Evolutionary conservation across 2,797 vertebrate species (phyloP), one percentile per base, ranked within the genome.

Genomic region (Dallia pectoralis): DNA sequence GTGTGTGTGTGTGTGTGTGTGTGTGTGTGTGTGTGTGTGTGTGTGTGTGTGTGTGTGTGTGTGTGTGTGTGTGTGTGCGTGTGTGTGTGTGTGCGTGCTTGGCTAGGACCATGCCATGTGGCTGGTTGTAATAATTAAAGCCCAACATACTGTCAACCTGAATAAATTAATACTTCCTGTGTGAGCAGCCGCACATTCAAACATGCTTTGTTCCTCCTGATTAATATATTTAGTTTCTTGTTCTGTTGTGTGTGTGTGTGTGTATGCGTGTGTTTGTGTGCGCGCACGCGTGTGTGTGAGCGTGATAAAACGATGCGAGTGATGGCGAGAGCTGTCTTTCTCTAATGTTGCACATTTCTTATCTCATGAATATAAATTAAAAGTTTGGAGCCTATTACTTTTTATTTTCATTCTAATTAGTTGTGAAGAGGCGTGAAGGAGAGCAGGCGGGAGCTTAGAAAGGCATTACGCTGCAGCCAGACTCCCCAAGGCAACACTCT

Each of bases 61-160:
- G 44, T 30, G 51, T 61, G 62, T 53, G 71, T 29, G 40, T 51
- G 29, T 64, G 8, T 63, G 81, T n/a, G n/a, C n/a, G n/a, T 71
- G 22, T 33, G 44, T 44, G 59, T 19, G 44, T 30, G 51, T 61
- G 62, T 53, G 71, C 19, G 40, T 51, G 29, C 48, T 14, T 63
- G 81, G 88, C 84, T 89, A 86, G 87, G 86, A 89, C 80, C 82
- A 70, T 14, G 48, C 67, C 44, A 80, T 69, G 72, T 67, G 78
- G 73, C 79, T 86, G 86, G 86, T 84, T 86, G 85, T 91, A 91
- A 91, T 91, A 93, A 93, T 93, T 93, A 93, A 93, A 92, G 87
- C 86, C 79, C 81, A 83, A 85, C 83, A 84, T 84, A 83, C 86
- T 83, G 84, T 84, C 84, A 87, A 91, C 90, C 87, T 84, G 89